Evolutionary conservation across 2,113 vertebrate genomes (phyloP).

Genomic region (Pogona vitticeps): DNA sequence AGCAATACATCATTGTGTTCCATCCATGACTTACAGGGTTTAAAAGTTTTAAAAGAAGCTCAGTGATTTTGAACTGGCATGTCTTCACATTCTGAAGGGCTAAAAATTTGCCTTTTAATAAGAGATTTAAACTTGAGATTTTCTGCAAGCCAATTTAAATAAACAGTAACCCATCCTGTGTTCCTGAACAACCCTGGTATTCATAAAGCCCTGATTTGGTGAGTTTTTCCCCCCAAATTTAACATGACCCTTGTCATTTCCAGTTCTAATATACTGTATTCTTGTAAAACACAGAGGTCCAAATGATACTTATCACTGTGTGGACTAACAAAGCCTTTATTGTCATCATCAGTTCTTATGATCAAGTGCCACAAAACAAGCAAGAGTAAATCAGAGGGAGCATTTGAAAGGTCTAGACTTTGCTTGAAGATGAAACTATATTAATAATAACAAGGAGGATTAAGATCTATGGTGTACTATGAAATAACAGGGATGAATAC

Average conservation of each 20-base stretch:
- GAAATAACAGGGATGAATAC: neutral
- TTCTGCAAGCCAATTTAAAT: neutral
- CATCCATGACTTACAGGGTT: too few relatives aligned
- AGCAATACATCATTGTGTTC: too few relatives aligned
- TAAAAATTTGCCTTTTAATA: neutral
- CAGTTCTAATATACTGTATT: neutral
- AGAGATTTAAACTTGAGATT: neutral
- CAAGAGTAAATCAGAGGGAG: conserved; percentile 39
- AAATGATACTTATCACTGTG: conserved; percentile 12
- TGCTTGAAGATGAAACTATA: neutral
- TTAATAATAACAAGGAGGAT: neutral
- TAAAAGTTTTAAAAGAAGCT: too few relatives aligned
- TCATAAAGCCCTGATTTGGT: neutral
- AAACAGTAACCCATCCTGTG: neutral
- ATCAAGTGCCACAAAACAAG: conserved; percentile 15
- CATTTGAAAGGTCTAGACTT: neutral
- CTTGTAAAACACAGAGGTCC: too few relatives aligned
- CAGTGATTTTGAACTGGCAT: too few relatives aligned
- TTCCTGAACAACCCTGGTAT: neutral
- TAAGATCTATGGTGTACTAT: conserved; percentile 1
- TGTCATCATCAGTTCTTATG: conserved; percentile 38
- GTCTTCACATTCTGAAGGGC: too few relatives aligned
- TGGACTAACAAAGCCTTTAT: neutral
- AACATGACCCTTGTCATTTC: neutral
- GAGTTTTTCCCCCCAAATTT: neutral